These are phyloP conservation scores for Sigmodon hispidus DNA, from an alignment of 2,113 vertebrate genomes.

Conservation along the genomic window DNA sequence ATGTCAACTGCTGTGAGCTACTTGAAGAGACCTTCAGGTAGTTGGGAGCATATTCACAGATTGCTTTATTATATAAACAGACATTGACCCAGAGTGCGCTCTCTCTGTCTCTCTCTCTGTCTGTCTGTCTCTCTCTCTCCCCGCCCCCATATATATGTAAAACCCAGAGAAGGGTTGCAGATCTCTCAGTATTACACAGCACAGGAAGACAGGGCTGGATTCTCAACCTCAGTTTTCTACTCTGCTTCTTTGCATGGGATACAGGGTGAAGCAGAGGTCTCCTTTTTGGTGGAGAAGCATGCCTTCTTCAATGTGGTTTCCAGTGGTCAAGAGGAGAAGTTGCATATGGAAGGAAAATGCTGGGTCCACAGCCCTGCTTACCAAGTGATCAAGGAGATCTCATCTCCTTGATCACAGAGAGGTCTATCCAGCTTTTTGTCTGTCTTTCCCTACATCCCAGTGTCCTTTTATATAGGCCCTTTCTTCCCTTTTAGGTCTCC, in stretches of 20 bases:
- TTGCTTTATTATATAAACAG: neutral
- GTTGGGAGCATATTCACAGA: neutral
- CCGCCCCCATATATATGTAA: no score
- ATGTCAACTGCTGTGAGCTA: neutral
- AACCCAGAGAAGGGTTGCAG: neutral
- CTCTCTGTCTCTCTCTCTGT: no score
- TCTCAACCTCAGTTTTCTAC: neutral
- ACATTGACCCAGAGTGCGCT: neutral
- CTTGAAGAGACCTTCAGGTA: neutral
- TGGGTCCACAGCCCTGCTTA: neutral
- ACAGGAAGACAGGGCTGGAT: neutral
- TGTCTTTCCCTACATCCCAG: neutral
- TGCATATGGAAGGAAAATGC: neutral
- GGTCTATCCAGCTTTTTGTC: neutral
- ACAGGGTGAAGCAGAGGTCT: no score
- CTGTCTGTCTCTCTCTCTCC: no score
- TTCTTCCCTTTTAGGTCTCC: slow-evolving; percentile 64
- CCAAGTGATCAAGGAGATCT: neutral
- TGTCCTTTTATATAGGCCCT: neutral
- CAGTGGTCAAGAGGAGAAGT: neutral
- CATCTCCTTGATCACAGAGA: neutral
- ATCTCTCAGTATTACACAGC: neutral
- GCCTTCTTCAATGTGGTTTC: neutral
- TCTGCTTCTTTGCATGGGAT: neutral
- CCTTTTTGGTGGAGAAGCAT: neutral